Conservation (phyloP, 2,888 invertebrate species). For the Nysson spinosus region DNA sequence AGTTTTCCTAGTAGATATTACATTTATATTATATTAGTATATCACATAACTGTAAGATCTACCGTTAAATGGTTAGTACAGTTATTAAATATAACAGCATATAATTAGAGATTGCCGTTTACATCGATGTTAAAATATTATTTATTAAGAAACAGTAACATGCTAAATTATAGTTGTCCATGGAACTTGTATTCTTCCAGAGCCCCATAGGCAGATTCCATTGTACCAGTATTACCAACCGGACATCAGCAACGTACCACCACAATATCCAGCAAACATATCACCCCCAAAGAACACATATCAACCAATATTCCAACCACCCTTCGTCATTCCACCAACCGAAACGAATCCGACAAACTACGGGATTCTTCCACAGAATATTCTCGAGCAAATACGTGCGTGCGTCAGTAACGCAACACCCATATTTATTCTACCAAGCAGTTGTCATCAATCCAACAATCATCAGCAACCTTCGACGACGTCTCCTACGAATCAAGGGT, state of each 20-base stretch:
- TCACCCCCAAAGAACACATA: constrained; percentile 6
- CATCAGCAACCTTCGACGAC: constrained; percentile 27
- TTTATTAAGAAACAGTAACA: no score
- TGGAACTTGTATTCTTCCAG: constrained; percentile 18
- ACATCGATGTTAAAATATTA: no score
- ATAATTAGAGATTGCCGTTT: no score
- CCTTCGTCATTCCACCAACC: not conserved
- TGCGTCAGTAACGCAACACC: constrained; percentile 54
- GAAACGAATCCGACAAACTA: constrained; percentile 20
- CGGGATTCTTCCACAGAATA: constrained; percentile 45
- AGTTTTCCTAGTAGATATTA: no score
- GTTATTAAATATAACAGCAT: no score
- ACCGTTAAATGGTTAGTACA: no score
- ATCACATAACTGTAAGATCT: no score
- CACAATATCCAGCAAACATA: constrained; percentile 16
- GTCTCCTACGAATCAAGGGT: constrained; percentile 4
- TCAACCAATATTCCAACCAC: constrained; percentile 10
- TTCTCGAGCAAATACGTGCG: constrained; percentile 66
- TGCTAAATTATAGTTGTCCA: no score
- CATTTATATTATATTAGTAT: no score
- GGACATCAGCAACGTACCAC: constrained; percentile 23
- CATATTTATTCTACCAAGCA: constrained; percentile 69
- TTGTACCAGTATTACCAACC: constrained; percentile 35
- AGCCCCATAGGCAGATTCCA: constrained; percentile 22
- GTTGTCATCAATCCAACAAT: constrained; percentile 42